Evolutionary conservation across 2,113 vertebrate species (phyloP).

Genomic region (Apodemus sylvaticus): DNA sequence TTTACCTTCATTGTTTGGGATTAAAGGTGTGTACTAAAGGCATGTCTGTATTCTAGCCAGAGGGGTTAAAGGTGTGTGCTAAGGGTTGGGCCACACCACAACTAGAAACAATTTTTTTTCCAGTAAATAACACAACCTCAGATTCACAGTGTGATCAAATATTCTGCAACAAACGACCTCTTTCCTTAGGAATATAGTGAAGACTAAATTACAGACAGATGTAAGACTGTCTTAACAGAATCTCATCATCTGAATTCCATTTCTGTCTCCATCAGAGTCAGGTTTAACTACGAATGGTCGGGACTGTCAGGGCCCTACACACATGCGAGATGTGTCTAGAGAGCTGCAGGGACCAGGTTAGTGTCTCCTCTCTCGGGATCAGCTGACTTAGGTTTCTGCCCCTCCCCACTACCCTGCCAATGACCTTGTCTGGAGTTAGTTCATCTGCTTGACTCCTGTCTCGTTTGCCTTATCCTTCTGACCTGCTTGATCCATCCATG

Average conservation of each 20-base stretch:
- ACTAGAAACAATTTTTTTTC: too few species aligned
- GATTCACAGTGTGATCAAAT: too few species aligned
- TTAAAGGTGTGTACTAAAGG: too few species aligned
- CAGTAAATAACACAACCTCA: too few species aligned
- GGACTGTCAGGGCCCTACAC: background rate
- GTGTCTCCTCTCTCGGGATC: background rate
- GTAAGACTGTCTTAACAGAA: background rate
- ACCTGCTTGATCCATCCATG: background rate
- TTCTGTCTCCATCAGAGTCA: background rate
- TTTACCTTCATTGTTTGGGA: too few species aligned
- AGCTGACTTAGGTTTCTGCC: background rate
- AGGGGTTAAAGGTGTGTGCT: too few species aligned
- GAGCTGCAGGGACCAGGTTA: background rate
- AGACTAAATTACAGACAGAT: background rate
- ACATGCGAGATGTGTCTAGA: background rate
- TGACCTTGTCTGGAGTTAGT: constrained; percentile 19
- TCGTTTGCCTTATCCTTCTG: background rate
- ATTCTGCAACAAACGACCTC: background rate
- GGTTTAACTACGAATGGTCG: too few species aligned
- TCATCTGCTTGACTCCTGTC: background rate
- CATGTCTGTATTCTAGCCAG: too few species aligned
- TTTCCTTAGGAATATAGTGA: background rate
- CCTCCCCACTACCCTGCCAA: background rate
- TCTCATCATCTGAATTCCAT: background rate
- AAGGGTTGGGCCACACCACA: too few species aligned